These are phyloP conservation scores for Euthynnus affinis DNA, from an alignment of 2,797 vertebrate genomes.

Conservation along the genomic window DNA sequence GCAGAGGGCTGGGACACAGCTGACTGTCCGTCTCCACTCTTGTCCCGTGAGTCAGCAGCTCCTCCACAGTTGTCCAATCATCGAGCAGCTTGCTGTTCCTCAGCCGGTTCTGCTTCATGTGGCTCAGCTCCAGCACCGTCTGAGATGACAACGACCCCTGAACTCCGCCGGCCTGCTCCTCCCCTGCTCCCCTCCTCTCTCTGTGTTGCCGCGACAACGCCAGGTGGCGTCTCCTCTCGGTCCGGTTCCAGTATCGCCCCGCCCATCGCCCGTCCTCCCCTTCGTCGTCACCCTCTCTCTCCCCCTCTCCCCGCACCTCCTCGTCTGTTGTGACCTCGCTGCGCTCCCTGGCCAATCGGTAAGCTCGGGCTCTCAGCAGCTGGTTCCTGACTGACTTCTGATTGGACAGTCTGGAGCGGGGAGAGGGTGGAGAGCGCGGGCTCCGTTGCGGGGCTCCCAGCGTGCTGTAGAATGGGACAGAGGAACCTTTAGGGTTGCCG, in stretches of 20 bases:
- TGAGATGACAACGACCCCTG: constrained; percentile 60
- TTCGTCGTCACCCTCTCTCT: constrained; percentile 49
- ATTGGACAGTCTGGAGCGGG: constrained; percentile 74
- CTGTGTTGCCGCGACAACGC: constrained; percentile 74
- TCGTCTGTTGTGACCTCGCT: constrained; percentile 81
- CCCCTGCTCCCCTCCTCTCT: constrained; percentile 64
- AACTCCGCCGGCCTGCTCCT: constrained; percentile 47
- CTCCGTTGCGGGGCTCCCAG: constrained; percentile 57
- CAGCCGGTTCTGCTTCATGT: constrained; percentile 80
- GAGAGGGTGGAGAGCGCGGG: constrained; percentile 65
- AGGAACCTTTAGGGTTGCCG: constrained; percentile 41
- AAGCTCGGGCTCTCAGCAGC: constrained; percentile 79
- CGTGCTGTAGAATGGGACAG: constrained; percentile 69
- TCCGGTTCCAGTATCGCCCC: constrained; percentile 78
- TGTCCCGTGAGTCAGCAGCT: constrained; percentile 81
- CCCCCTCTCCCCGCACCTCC: constrained; percentile 67
- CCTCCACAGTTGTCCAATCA: constrained; percentile 84
- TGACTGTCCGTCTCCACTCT: constrained; percentile 71
- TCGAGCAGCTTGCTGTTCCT: constrained; percentile 83
- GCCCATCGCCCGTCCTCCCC: constrained; percentile 67
- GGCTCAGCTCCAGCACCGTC: constrained; percentile 80
- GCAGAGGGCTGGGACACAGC: constrained; percentile 78
- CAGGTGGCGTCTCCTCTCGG: constrained; percentile 76
- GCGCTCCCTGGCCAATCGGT: constrained; percentile 71
- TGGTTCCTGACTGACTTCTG: constrained; percentile 78